These are phyloP conservation scores for Sciurus vulgaris DNA, from an alignment of 2,797 vertebrate species.

Conservation along the genomic window DNA sequence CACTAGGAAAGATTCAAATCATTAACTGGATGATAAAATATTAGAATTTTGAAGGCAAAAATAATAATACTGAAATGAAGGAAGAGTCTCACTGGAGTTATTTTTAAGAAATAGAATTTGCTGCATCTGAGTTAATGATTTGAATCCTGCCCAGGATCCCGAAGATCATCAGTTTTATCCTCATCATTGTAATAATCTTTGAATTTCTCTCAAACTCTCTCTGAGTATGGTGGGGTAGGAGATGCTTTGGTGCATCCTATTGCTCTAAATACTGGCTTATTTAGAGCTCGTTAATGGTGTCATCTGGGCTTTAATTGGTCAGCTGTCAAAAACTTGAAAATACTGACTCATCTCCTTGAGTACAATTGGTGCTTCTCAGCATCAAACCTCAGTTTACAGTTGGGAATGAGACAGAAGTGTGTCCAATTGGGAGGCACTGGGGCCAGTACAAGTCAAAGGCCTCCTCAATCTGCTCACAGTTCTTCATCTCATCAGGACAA, in stretches of 20 bases:
- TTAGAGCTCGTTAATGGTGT: constrained; percentile 71
- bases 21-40: constrained; percentile 32
- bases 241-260: background rate
- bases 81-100: background rate
- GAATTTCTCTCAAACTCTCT: constrained; percentile 47
- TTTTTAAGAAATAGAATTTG: background rate
- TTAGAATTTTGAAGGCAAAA: constrained; percentile 62
- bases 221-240: background rate
- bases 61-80: background rate
- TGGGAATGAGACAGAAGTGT: background rate
- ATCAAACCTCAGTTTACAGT: background rate
- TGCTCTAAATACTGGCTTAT: constrained; percentile 52
- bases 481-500: constrained; percentile 64
- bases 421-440: background rate
- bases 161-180: background rate
- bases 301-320: constrained; percentile 77
- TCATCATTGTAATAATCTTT: constrained; percentile 52
- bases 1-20: background rate
- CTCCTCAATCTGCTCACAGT: background rate
- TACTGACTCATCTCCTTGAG: constrained; percentile 63
- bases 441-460: constrained; percentile 38
- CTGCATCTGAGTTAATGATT: constrained; percentile 53
- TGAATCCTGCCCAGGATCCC: background rate
- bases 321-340: constrained; percentile 79
- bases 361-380: constrained; percentile 59